A percentile compares a stretch with the other conserved stretches of the same genome.
phyloP scores from a whole-genome alignment of 2,888 invertebrate species.

The Mythimna albipuncta region DNA sequence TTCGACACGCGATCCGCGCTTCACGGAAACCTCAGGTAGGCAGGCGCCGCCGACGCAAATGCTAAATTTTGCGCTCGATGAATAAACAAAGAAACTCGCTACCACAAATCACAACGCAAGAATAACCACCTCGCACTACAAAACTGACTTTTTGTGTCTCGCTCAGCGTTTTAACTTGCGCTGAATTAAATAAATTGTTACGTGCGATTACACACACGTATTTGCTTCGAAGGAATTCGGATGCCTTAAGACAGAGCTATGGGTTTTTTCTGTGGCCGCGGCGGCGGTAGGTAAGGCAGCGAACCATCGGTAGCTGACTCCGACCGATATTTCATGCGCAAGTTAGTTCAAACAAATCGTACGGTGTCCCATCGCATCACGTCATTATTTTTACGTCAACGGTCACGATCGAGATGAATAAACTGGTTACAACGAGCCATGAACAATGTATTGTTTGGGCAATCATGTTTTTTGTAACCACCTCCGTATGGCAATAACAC shows the following conservation, averaged over 20 bases:
- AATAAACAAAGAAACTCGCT: slow-evolving; percentile 68
- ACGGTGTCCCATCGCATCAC: slow-evolving; percentile 86
- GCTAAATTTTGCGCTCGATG: slow-evolving; percentile 67
- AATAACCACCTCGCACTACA: slow-evolving; percentile 62
- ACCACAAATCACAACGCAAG: slow-evolving; percentile 56
- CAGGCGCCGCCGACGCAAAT: slow-evolving; percentile 70
- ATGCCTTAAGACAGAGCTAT: slow-evolving; percentile 83
- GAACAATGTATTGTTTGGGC: slow-evolving; percentile 63
- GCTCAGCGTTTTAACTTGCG: slow-evolving; percentile 70
- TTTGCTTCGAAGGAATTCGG: slow-evolving; percentile 88
- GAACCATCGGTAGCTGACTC: slow-evolving; percentile 90
- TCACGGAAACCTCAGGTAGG: slow-evolving; percentile 86
- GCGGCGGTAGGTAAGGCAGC: slow-evolving; percentile 89
- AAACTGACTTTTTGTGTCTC: slow-evolving; percentile 60
- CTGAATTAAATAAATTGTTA: slow-evolving; percentile 86
- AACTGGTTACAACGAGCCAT: slow-evolving; percentile 61
- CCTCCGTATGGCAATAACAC: slow-evolving; percentile 45
- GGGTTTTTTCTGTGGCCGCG: slow-evolving; percentile 80
- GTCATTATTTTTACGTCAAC: slow-evolving; percentile 81
- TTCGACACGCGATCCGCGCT: slow-evolving; percentile 83
- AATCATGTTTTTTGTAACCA: slow-evolving; percentile 51
- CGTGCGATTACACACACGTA: slow-evolving; percentile 88
- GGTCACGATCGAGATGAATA: slow-evolving; percentile 69
- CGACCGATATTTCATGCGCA: slow-evolving; percentile 86
- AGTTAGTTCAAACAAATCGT: slow-evolving; percentile 90